Evolutionary conservation across 53 echinoderm and acorn worm genomes (phyloP), one percentile per base, ranked within the genome.

Genomic region (Holothuria scabra): DNA sequence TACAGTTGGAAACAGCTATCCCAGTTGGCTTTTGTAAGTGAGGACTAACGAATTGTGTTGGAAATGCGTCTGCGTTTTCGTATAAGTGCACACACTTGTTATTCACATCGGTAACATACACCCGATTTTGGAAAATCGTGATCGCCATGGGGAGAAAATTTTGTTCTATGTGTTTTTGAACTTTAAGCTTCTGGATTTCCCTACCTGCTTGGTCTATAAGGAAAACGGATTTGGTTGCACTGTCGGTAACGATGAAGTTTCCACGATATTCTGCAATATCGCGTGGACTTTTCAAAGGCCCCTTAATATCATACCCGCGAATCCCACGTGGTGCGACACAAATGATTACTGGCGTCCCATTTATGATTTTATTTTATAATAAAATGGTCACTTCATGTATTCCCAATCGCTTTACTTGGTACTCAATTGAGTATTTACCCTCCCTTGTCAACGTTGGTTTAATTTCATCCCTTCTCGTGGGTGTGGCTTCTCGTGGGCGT

Each of bases 131-230:
- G 52, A 16, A 52, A 52, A 8, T 18, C 16, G 52, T 18, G 18
- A 52, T 52, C 52, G 52, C 18, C 52, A 52, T 18, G 14, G 52
- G 52, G 18, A 52, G 52, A 18, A 52, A 52, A 8, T 52, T 52
- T 52, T 52, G 52, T 52, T 52, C 18, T 18, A 52, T 52, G 8
- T 16, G 14, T 18, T 52, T 18, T 18, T 14, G 52, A 14, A 52
- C 52, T 0, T 52, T 16, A 1, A 64, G 64, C 64, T 21, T 64
- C 20, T 30, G 23, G 2, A 64, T 16, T 30, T 64, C 64, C 30
- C n/a, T 26, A 64, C 64, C 64, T 28, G 64, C 64, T 5, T 64
- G 64, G 64, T 64, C 64, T 64, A 64, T 30, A 12, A 64, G 64
- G 20, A 64, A 64, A 5, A 64, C 64, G 25, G 64, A 25, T 30